A percentile compares a stretch with the other conserved stretches of the same genome.
Evolutionary conservation across 2,888 invertebrate genomes (phyloP).

Genomic region (Sinotaia quadrata): DNA sequence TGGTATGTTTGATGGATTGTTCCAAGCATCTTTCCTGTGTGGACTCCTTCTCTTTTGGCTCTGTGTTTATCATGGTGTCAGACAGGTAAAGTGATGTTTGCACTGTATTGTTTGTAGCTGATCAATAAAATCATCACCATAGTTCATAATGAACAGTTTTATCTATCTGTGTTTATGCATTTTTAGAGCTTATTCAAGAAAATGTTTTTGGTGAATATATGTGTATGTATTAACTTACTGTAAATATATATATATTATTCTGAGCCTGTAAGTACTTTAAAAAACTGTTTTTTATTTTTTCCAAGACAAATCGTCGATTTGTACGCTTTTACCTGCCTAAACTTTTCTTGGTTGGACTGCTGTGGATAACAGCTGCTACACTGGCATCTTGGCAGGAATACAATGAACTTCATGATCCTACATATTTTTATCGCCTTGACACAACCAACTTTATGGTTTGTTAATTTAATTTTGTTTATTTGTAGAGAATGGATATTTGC

Average conservation of each 20-base stretch:
- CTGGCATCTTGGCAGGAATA: slow-evolving; percentile 92
- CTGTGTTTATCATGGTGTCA: slow-evolving; percentile 93
- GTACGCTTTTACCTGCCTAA: slow-evolving; percentile 93
- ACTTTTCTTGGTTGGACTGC: slow-evolving; percentile 85
- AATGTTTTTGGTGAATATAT: too few species aligned
- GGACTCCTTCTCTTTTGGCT: slow-evolving; percentile 94
- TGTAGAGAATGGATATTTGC: too few species aligned
- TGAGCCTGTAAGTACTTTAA: neutral
- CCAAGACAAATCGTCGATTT: slow-evolving; percentile 88
- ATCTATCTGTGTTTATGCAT: too few species aligned
- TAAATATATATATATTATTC: too few species aligned
- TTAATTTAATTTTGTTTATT: neutral
- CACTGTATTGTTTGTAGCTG: too few species aligned
- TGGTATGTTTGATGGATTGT: slow-evolving; percentile 90
- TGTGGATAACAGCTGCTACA: slow-evolving; percentile 90
- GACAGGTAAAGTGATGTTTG: slow-evolving; percentile 84
- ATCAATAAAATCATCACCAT: too few species aligned
- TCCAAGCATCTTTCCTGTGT: slow-evolving; percentile 91
- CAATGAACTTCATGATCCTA: slow-evolving; percentile 90
- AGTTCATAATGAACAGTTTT: too few species aligned
- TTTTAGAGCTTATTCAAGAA: too few species aligned
- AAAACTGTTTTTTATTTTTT: slow-evolving; percentile 28
- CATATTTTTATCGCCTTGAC: slow-evolving; percentile 90
- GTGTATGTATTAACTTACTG: too few species aligned
- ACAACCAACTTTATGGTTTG: slow-evolving; percentile 73